Percentiles rank a stretch among this genome's conserved stretches.
Conservation (phyloP, 1,140 invertebrate genomes). For the Macrostomum lignano region DNA sequence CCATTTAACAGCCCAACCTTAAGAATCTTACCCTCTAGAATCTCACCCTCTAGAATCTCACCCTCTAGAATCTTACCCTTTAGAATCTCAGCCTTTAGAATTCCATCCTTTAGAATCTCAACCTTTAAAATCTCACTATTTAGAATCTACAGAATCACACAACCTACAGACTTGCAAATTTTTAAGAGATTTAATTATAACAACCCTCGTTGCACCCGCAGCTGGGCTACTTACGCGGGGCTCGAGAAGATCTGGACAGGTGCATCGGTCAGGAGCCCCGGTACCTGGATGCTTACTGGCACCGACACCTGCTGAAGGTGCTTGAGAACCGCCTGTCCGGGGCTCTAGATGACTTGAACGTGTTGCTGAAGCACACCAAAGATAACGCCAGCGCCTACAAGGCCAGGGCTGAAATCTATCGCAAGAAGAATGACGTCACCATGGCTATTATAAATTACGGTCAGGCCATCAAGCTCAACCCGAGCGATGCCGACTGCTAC, state of each 20-base stretch:
- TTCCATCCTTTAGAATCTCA: too few species aligned
- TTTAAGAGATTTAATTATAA: too few species aligned
- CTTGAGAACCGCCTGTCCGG: constrained; percentile 18
- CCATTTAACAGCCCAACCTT: too few species aligned
- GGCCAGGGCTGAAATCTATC: constrained; percentile 22
- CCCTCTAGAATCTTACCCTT: too few species aligned
- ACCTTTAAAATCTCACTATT: too few species aligned
- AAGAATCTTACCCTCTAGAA: too few species aligned
- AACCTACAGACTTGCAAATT: too few species aligned
- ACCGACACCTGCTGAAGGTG: constrained; percentile 22
- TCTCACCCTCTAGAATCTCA: too few species aligned
- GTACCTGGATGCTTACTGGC: constrained; percentile 25
- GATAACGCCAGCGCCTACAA: constrained; percentile 19
- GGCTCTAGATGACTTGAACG: constrained; percentile 21
- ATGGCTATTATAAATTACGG: constrained; percentile 24
- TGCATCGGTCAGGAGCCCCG: constrained; percentile 19
- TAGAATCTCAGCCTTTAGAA: too few species aligned
- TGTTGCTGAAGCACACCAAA: constrained; percentile 20
- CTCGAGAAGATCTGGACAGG: constrained; percentile 14
- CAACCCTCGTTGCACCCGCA: too few species aligned
- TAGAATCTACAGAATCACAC: too few species aligned
- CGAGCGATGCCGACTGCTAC: constrained; percentile 21
- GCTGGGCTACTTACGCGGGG: constrained; percentile 15
- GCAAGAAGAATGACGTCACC: constrained; percentile 14
- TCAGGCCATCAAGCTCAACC: constrained; percentile 21